Conservation (phyloP, 2,797 vertebrate genomes). For the Apodemus agrarius region DNA sequence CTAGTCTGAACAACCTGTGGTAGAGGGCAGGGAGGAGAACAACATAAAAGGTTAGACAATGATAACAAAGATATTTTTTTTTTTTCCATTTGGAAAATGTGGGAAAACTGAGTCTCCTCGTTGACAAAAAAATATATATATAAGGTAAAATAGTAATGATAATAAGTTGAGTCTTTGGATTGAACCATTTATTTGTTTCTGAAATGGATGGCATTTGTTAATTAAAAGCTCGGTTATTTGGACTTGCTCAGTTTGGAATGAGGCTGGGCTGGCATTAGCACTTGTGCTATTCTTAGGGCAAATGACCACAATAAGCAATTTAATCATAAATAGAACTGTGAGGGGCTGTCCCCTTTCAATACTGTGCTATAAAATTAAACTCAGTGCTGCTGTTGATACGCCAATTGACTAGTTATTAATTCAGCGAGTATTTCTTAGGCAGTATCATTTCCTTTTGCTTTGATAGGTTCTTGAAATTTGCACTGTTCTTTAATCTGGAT, state of each 20-base stretch:
- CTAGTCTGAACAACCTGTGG: neutral
- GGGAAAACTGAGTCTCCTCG: constrained; percentile 66
- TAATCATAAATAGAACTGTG: constrained; percentile 73
- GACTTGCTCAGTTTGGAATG: constrained; percentile 68
- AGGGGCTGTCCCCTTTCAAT: constrained; percentile 61
- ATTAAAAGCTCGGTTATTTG: constrained; percentile 71
- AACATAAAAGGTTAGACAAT: constrained; percentile 43
- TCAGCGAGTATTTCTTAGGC: constrained; percentile 19
- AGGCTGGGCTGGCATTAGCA: constrained; percentile 75
- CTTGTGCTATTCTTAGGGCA: constrained; percentile 73
- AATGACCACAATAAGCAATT: constrained; percentile 66
- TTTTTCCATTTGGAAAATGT: constrained; percentile 1
- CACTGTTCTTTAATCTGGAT: constrained; percentile 42
- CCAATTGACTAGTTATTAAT: constrained; percentile 45
- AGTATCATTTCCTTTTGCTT: constrained; percentile 37
- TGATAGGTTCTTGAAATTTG: constrained; percentile 51
- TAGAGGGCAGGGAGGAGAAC: rapidly evolving
- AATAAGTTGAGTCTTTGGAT: constrained; percentile 71
- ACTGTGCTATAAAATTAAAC: constrained; percentile 38
- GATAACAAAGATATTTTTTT: neutral
- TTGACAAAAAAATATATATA: constrained; percentile 62
- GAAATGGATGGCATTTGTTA: constrained; percentile 79
- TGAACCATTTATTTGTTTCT: constrained; percentile 69
- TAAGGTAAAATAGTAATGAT: neutral
- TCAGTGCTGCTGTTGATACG: neutral